A percentile compares a stretch with the other conserved stretches of the same genome.
Conservation (phyloP, 2,113 vertebrate species). For the Chauna torquata region DNA sequence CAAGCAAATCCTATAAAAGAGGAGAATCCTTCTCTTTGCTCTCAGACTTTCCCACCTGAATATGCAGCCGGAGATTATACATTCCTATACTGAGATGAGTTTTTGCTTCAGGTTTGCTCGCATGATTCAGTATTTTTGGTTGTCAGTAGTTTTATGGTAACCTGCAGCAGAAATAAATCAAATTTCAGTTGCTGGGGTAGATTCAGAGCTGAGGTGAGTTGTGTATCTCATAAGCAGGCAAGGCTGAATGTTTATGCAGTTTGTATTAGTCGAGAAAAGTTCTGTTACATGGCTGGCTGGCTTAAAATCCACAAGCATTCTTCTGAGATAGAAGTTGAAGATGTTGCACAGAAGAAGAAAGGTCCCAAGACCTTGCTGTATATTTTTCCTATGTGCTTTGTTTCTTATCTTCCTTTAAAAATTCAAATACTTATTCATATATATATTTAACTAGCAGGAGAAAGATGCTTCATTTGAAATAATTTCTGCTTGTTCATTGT, state of each 20-base stretch:
- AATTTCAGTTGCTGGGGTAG: not conserved
- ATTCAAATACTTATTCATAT: not conserved
- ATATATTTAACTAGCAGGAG: not conserved
- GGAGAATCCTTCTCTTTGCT: not conserved
- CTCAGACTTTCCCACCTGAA: not conserved
- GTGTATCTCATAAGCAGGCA: rapidly evolving
- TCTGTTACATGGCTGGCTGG: not conserved
- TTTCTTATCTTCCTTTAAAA: not conserved
- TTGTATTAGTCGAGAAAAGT: not conserved
- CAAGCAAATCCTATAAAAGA: not conserved
- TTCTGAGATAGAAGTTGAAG: not conserved
- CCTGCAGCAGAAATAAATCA: not conserved
- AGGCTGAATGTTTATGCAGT: not conserved
- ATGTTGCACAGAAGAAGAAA: not conserved
- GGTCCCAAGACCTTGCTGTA: not conserved
- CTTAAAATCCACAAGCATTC: not conserved
- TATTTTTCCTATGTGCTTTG: not conserved
- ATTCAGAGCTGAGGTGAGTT: not conserved
- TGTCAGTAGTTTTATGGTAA: not conserved
- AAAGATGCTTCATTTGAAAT: not conserved
- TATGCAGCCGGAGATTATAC: not conserved
- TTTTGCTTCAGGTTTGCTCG: not conserved
- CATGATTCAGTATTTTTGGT: not conserved
- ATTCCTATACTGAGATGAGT: not conserved
- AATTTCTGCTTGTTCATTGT: not conserved